Percentiles rank a stretch among this genome's conserved stretches.
Conservation (phyloP, 2,797 vertebrate species). For the Decapterus maruadsi region DNA sequence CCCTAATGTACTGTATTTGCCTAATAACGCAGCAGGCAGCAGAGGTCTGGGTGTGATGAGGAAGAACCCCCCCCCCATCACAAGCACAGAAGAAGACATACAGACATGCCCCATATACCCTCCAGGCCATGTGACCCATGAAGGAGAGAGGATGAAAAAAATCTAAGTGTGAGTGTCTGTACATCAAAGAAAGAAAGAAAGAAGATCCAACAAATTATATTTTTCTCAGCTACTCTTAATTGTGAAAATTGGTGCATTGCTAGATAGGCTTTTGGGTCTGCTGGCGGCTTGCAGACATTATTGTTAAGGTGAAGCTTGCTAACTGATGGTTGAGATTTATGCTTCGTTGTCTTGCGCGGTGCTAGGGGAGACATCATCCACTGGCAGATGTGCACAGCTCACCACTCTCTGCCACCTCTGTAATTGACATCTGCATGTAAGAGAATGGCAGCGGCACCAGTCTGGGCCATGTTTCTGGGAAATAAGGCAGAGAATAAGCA, state of each 20-base stretch:
- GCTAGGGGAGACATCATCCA: slow-evolving; percentile 76
- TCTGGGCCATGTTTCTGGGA: slow-evolving; percentile 75
- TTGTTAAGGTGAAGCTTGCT: slow-evolving; percentile 67
- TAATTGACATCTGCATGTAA: slow-evolving; percentile 85
- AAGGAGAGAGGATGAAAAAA: slow-evolving; percentile 57
- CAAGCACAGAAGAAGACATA: slow-evolving; percentile 43
- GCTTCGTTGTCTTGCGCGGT: slow-evolving; percentile 63
- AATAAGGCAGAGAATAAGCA: slow-evolving; percentile 82
- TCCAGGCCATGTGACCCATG: slow-evolving; percentile 58
- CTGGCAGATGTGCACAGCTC: slow-evolving; percentile 80
- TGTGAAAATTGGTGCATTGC: slow-evolving; percentile 21
- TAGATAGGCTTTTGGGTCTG: slow-evolving; percentile 25
- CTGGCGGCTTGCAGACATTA: slow-evolving; percentile 49
- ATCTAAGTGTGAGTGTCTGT: slow-evolving; percentile 3
- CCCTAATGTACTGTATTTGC: slow-evolving; percentile 78
- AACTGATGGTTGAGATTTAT: slow-evolving; percentile 68
- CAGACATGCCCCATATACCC: slow-evolving; percentile 52
- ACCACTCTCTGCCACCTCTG: slow-evolving; percentile 78
- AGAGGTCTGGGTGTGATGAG: slow-evolving; percentile 71
- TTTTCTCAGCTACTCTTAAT: slow-evolving; percentile 40
- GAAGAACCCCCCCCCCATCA: slow-evolving; percentile 50
- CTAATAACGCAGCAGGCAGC: slow-evolving; percentile 82
- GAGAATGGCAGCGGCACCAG: slow-evolving; percentile 80
- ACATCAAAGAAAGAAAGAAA: slow-evolving; percentile 12
- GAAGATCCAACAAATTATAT: slow-evolving; percentile 15